Conservation (phyloP, 1,140 invertebrate species). For the Hyphantria cunea region DNA sequence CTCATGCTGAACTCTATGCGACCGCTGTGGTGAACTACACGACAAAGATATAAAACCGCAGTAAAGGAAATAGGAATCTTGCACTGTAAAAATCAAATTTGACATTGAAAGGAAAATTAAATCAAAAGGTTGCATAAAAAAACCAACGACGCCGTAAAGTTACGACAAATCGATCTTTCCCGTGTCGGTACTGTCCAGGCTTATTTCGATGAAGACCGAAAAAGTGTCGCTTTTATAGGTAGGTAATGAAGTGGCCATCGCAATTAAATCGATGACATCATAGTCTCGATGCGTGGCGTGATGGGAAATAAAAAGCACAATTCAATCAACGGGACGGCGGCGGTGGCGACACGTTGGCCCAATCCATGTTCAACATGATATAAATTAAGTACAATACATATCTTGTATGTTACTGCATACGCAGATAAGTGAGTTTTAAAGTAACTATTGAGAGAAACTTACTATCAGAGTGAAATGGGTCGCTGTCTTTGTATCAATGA, state of each 20-base stretch:
- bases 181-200: slow-evolving; percentile 29
- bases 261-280: slow-evolving; percentile 78
- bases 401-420: too few relatives aligned
- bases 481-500: too few relatives aligned
- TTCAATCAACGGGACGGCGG: slow-evolving; percentile 57
- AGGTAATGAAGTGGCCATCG: slow-evolving; percentile 63
- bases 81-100: slow-evolving; percentile 38
- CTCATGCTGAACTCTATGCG: slow-evolving; percentile 36
- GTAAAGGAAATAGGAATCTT: slow-evolving; percentile 20
- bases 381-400: too few relatives aligned
- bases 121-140: slow-evolving; percentile 42
- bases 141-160: slow-evolving; percentile 48
- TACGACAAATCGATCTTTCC: slow-evolving; percentile 43
- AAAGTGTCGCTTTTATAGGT: slow-evolving; percentile 54
- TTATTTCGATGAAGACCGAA: slow-evolving; percentile 40
- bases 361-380: slow-evolving; percentile 5
- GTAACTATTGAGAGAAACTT: too few relatives aligned
- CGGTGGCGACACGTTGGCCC: slow-evolving; percentile 29
- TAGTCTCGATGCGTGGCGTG: slow-evolving; percentile 50
- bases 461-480: too few relatives aligned
- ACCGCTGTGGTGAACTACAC: slow-evolving; percentile 14
- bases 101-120: slow-evolving; percentile 43
- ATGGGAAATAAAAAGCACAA: slow-evolving; percentile 70
- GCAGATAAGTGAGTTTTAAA: too few relatives aligned
- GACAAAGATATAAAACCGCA: slow-evolving; percentile 25